Percentiles rank a stretch among this genome's conserved stretches.
These are phyloP conservation scores for Megaustenia siamemsis DNA, from an alignment of 2,888 invertebrate genomes.

Conservation along the genomic window DNA sequence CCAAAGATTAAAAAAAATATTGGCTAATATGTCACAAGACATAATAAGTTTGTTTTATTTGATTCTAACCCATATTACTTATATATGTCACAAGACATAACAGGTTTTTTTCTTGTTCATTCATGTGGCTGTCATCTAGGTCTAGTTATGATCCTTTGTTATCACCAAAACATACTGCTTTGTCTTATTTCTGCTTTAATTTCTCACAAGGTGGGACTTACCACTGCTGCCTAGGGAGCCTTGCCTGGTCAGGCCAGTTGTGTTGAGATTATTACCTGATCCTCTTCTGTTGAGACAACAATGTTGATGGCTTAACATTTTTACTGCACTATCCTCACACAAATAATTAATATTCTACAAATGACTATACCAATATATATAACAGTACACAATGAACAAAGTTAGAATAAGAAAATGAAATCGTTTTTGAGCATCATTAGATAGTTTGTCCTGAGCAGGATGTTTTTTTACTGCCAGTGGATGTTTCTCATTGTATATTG, in stretches of 20 bases:
- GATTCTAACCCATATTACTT: too few species aligned
- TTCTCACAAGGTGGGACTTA: slow-evolving; percentile 57
- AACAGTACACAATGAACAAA: background rate
- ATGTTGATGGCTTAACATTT: background rate
- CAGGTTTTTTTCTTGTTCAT: too few species aligned
- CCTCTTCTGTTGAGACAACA: slow-evolving; percentile 50
- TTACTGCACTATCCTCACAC: too few species aligned
- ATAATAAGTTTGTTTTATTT: too few species aligned
- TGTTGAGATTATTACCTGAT: slow-evolving; percentile 54
- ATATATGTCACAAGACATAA: too few species aligned
- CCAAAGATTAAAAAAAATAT: too few species aligned
- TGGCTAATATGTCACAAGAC: too few species aligned
- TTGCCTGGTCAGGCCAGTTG: slow-evolving; percentile 54
- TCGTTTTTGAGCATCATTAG: background rate
- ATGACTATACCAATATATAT: background rate
- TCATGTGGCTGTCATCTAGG: background rate
- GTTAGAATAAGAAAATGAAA: background rate
- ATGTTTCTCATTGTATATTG: background rate
- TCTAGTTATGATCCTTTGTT: background rate
- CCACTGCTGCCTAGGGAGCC: slow-evolving; percentile 60
- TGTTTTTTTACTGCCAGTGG: background rate
- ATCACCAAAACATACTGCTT: background rate
- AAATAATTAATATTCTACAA: too few species aligned
- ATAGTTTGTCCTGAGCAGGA: background rate
- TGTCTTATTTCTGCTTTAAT: too few species aligned